Evolutionary conservation across 2,888 invertebrate species (phyloP), one percentile per base, ranked within the genome.

Genomic region (Monochamus alternatus): DNA sequence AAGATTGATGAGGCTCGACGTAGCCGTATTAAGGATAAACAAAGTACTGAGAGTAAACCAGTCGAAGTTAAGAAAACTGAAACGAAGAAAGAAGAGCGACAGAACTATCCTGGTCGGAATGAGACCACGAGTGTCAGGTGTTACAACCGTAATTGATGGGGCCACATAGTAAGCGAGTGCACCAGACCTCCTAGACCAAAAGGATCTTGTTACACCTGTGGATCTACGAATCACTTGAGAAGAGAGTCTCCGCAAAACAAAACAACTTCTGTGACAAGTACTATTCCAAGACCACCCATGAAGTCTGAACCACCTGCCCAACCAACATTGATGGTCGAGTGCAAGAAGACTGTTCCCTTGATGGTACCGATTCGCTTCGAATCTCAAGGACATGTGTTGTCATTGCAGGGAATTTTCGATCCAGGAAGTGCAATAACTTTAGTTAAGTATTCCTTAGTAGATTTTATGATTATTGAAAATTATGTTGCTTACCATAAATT

Each of bases 191-290:
- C 14, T 47, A 62, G 51, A 10, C 12, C 38, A 9, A 47, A 14
- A 8, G 63, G 52, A 9, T 71, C 71, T 4, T 71, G 71, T 47
- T 71, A 30, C 30, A 31, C n/a, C 8, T 71, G 63, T 71, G 64
- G 71, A 32, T 71, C 71, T 7, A 71, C 32, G 12, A 47, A 63
- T 44, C 51, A 71, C 47, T 51, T 30, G 9, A 5, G 43, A 52
- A 14, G 14, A 63, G 22, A 22, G 8, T 71, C 51, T 32, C 71
- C 71, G 12, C 43, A 70, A 43, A 62, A 22, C 12, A 58, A 58
- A n/a, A 9, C 47, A 8, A 47, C 47, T 9, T 9, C 47, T 9
- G 9, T 5, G 9, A 9, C 47, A 47, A 8, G 7, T 8, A 9
- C 47, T 5, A n/a, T n/a, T n/a, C 9, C 47, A 47, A 9, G 5